Evolutionary conservation across 2,113 vertebrate genomes (phyloP), one percentile per base, ranked within the genome.

Genomic region (Phrynosoma platyrhinos): DNA sequence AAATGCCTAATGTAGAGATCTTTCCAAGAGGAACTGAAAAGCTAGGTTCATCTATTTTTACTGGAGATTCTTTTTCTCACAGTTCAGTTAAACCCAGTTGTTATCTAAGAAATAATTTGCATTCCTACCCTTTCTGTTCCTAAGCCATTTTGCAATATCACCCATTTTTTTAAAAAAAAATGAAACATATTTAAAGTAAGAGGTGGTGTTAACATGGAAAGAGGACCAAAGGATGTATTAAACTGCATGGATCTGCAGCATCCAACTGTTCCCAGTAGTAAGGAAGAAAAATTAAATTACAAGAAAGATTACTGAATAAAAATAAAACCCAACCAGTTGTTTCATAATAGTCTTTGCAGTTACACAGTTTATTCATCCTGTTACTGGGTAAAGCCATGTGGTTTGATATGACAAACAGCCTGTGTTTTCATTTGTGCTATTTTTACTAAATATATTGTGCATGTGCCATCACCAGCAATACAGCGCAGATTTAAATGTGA

Each of bases 1-100:
- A 95, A 95, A 96, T 97, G 96, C 94, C 96, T 91, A 87, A 96
- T 93, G 85, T 14, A 85, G 90, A 93, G 94, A 92, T 82, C 93
- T 95, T 95, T 94, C 87, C 79, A 30, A 93, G 94, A 95, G 91
- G 91, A 96, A 92, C 83, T 91, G 92, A 88, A 94, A 94, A 95
- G 84, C 90, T 94, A 88, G 85, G 0, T 88, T 94, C 92, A 94
- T 91, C 92, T 79, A 64, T 80, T 96, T 93, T 93, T 92, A 92
- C 92, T 92, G 95, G 93, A 96, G 93, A 94, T 94, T 91, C 89
- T 94, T 96, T 91, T 92, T 84, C 93, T 93, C 82, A 89, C 88
- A 42, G 25, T 93, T 94, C 85, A 91, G 91, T 92, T 94, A 93
- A 96, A 91, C 91, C 91, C 88, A 83, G 77, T 92, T 95, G 87